Evolutionary conservation across 2,888 invertebrate genomes (phyloP).

Genomic region (Polyommatus iphigenia): DNA sequence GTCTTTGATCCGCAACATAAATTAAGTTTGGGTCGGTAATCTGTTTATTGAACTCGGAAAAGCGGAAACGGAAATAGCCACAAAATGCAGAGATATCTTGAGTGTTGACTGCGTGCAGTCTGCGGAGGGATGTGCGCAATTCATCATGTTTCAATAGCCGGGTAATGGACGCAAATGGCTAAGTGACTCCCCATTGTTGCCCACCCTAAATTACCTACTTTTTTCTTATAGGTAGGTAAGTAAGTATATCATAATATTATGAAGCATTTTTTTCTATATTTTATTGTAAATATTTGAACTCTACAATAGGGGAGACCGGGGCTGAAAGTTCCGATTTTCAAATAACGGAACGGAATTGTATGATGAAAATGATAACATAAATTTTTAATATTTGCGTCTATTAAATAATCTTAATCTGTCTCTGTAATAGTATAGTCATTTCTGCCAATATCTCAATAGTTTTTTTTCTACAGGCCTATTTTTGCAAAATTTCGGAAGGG

Average conservation of each 20-base stretch:
- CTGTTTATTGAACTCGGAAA: not conserved
- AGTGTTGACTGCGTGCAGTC: conserved; percentile 21
- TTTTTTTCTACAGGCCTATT: too few species aligned
- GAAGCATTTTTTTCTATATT: not conserved
- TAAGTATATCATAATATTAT: too few species aligned
- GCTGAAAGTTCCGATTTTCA: too few species aligned
- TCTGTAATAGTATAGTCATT: too few species aligned
- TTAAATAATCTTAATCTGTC: too few species aligned
- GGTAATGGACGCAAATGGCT: conserved; percentile 37
- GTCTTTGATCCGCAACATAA: not conserved
- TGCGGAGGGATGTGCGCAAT: conserved; percentile 30
- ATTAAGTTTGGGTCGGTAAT: not conserved
- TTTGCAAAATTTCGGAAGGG: too few species aligned
- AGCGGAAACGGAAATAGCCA: not conserved
- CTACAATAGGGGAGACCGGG: too few species aligned
- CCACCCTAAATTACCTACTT: conserved; percentile 22
- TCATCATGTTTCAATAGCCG: conserved; percentile 37
- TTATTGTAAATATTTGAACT: not conserved
- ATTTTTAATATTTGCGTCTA: too few species aligned
- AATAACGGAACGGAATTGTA: too few species aligned
- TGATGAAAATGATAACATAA: too few species aligned
- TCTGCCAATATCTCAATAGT: too few species aligned
- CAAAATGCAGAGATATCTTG: conserved; percentile 23
- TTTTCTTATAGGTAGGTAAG: not conserved
- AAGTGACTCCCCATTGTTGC: conserved; percentile 31